Conservation (phyloP, 2,888 invertebrate genomes). For the Glyphotaelius pellucidus region DNA sequence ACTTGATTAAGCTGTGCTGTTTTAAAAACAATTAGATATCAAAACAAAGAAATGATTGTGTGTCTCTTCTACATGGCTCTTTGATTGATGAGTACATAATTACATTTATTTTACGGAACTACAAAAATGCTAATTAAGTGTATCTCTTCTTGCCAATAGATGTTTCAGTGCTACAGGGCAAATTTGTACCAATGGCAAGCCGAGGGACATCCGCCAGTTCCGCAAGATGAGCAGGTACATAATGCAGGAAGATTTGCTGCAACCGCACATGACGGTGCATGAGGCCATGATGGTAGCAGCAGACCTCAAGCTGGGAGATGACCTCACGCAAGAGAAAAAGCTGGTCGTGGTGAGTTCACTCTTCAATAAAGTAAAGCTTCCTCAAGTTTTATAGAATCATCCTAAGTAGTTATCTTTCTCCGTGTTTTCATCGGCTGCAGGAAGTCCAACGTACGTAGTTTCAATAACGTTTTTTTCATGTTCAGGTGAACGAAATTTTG, state of each 20-base stretch:
- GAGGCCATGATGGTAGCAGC: slow-evolving; percentile 95
- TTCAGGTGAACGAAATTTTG: slow-evolving; percentile 91
- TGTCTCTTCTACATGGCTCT: neutral
- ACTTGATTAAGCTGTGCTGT: no score
- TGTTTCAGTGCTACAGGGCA: slow-evolving; percentile 83
- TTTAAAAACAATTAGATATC: neutral
- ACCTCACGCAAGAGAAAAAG: slow-evolving; percentile 81
- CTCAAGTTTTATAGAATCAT: no score
- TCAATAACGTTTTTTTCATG: neutral
- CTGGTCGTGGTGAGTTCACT: slow-evolving; percentile 80
- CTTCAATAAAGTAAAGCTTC: neutral
- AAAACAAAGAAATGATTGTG: neutral
- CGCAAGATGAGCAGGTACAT: slow-evolving; percentile 95
- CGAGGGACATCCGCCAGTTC: slow-evolving; percentile 86
- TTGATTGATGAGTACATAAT: neutral
- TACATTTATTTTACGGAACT: neutral
- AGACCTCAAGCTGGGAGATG: slow-evolving; percentile 89
- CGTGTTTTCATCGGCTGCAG: neutral
- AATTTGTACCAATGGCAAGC: slow-evolving; percentile 87
- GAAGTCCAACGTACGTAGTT: neutral
- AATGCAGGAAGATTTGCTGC: slow-evolving; percentile 94
- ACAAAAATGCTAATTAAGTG: neutral
- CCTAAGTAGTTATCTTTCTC: neutral
- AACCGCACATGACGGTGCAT: slow-evolving; percentile 90
- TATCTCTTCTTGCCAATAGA: slow-evolving; percentile 72